Percentiles rank a stretch among this genome's conserved stretches.
Evolutionary conservation across 2,113 vertebrate genomes (phyloP).

Genomic region (Mirounga angustirostris): DNA sequence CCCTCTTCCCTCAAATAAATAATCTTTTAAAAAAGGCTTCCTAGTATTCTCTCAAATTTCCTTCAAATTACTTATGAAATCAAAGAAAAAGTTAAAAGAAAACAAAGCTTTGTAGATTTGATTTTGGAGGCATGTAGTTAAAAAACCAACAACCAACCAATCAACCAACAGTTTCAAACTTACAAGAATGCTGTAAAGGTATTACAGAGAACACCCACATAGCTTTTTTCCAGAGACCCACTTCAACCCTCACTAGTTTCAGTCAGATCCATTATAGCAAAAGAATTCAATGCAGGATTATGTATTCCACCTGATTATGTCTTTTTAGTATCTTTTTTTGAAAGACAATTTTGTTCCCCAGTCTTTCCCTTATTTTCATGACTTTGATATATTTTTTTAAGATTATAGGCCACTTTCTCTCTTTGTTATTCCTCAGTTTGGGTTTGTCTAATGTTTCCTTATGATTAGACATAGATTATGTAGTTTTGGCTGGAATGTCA

Average conservation of each 20-base stretch:
- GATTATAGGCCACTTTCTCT: not conserved
- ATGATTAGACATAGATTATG: not conserved
- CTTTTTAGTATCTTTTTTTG: not conserved
- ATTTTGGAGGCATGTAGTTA: not conserved
- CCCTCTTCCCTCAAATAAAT: not conserved
- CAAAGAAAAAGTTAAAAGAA: not conserved
- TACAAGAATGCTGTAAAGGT: not conserved
- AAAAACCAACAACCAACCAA: not conserved
- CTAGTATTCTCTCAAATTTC: slow-evolving; percentile 26
- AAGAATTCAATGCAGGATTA: not conserved
- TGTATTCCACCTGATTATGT: not conserved
- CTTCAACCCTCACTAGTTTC: not conserved
- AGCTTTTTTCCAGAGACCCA: not conserved
- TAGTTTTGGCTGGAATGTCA: not conserved
- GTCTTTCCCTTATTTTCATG: not conserved
- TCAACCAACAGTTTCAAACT: not conserved
- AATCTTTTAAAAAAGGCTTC: not conserved
- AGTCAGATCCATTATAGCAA: not conserved
- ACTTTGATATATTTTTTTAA: not conserved
- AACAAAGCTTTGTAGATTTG: not conserved
- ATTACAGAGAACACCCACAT: not conserved
- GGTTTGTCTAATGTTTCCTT: not conserved
- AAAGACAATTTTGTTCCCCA: not conserved
- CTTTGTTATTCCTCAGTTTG: not conserved
- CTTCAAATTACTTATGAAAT: not conserved